These are phyloP conservation scores for Amblyopsis hoosieri DNA, from an alignment of 2,797 vertebrate species.

Conservation along the genomic window DNA sequence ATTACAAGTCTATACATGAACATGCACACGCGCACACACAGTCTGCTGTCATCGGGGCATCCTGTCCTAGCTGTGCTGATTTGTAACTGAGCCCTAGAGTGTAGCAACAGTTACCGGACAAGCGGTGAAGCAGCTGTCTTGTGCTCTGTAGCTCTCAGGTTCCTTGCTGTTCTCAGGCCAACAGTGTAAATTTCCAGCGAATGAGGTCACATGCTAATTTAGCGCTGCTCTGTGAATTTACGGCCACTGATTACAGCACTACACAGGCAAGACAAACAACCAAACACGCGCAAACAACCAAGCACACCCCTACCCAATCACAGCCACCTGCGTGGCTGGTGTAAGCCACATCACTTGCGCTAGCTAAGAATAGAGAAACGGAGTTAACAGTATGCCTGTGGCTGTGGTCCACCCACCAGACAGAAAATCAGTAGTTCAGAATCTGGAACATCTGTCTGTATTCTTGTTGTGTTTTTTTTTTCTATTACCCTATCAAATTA, in stretches of 20 bases:
- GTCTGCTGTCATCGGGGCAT: conserved; percentile 25
- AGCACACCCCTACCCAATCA: neutral
- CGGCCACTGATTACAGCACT: conserved; percentile 38
- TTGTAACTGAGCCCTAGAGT: conserved; percentile 44
- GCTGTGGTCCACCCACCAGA: conserved; percentile 13
- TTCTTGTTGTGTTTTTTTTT: too few species aligned
- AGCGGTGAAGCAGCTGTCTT: conserved; percentile 69
- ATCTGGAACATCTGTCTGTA: too few species aligned
- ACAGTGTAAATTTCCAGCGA: conserved; percentile 75
- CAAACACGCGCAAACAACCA: conserved; percentile 35
- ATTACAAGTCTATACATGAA: conserved; percentile 10
- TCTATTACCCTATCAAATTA: too few species aligned
- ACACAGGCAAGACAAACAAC: conserved; percentile 49
- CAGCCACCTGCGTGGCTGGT: conserved; percentile 10
- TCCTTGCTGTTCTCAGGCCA: conserved; percentile 71
- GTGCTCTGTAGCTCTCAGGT: conserved; percentile 64
- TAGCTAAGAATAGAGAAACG: conserved; percentile 5
- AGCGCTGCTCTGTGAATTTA: conserved; percentile 42
- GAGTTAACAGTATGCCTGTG: conserved; percentile 23
- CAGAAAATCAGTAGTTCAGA: conserved; percentile 3
- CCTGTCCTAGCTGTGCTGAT: conserved; percentile 31
- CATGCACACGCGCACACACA: conserved; percentile 8
- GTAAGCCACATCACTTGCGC: conserved; percentile 41
- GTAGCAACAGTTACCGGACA: conserved; percentile 39
- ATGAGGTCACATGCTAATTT: conserved; percentile 75